Percentiles rank a stretch among this genome's conserved stretches.
Conservation (phyloP, 2,113 vertebrate species). For the Megaceryle maxima region DNA sequence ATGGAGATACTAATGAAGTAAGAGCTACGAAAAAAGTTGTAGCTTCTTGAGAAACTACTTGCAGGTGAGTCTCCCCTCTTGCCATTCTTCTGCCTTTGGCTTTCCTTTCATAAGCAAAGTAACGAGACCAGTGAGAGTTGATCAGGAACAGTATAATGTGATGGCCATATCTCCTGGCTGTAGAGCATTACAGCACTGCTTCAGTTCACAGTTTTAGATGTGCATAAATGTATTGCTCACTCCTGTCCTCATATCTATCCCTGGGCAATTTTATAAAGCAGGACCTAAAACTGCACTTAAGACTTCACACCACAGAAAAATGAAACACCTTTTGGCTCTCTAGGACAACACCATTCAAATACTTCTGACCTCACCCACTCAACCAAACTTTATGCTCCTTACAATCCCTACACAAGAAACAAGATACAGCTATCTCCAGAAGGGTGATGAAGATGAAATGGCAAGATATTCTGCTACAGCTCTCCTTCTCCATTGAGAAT, state of each 20-base stretch:
- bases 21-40: not conserved
- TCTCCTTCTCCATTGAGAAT: not conserved
- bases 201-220: not conserved
- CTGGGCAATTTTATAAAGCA: not conserved
- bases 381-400: not conserved
- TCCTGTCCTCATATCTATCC: not conserved
- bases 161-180: not conserved
- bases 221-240: rapidly evolving
- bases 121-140: not conserved
- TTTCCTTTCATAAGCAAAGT: not conserved
- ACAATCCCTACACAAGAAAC: not conserved
- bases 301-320: not conserved
- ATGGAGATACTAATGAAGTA: not conserved
- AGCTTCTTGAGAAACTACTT: not conserved
- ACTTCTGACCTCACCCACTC: not conserved
- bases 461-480: not conserved
- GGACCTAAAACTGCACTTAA: not conserved
- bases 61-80: not conserved
- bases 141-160: not conserved
- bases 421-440: not conserved
- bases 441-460: not conserved
- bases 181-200: not conserved
- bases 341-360: not conserved
- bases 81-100: not conserved
- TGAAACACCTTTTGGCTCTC: not conserved